Evolutionary conservation across 2,888 invertebrate genomes (phyloP).

Genomic region (Spodoptera picta): DNA sequence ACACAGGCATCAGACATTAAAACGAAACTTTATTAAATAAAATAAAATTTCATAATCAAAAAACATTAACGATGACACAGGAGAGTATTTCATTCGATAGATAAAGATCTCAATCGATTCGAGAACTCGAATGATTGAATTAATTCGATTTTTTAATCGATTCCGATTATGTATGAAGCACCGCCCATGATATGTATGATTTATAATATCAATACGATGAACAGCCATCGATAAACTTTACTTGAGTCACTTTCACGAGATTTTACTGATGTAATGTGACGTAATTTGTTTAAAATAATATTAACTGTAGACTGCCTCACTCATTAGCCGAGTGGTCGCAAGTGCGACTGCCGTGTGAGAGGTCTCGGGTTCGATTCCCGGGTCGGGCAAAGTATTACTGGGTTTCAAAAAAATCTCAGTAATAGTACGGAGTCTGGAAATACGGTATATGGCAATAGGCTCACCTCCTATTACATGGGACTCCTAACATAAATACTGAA

Average conservation of each 20-base stretch:
- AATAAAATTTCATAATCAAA: slow-evolving; percentile 44
- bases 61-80: slow-evolving; percentile 46
- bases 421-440: too few relatives aligned
- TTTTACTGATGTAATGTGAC: slow-evolving; percentile 54
- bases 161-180: slow-evolving; percentile 77
- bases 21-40: slow-evolving; percentile 22
- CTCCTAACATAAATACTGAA: too few relatives aligned
- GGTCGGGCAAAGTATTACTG: too few relatives aligned
- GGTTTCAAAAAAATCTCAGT: too few relatives aligned
- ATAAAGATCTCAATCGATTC: slow-evolving; percentile 73
- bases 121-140: slow-evolving; percentile 74
- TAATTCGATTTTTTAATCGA: slow-evolving; percentile 78
- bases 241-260: slow-evolving; percentile 34
- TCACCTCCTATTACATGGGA: too few relatives aligned
- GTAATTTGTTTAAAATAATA: slow-evolving; percentile 45
- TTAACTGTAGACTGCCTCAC: not conserved
- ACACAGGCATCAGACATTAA: slow-evolving; percentile 20
- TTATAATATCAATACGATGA: too few relatives aligned
- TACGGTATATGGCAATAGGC: too few relatives aligned
- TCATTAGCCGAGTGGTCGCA: too few relatives aligned
- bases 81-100: slow-evolving; percentile 66
- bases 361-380: too few relatives aligned
- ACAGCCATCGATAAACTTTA: too few relatives aligned
- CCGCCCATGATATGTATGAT: slow-evolving; percentile 63
- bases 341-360: too few relatives aligned